Percentiles rank a stretch among this genome's conserved stretches.
phyloP scores from a whole-genome alignment of 1,140 invertebrate genomes.

The Drosophila nigrodunni region DNA sequence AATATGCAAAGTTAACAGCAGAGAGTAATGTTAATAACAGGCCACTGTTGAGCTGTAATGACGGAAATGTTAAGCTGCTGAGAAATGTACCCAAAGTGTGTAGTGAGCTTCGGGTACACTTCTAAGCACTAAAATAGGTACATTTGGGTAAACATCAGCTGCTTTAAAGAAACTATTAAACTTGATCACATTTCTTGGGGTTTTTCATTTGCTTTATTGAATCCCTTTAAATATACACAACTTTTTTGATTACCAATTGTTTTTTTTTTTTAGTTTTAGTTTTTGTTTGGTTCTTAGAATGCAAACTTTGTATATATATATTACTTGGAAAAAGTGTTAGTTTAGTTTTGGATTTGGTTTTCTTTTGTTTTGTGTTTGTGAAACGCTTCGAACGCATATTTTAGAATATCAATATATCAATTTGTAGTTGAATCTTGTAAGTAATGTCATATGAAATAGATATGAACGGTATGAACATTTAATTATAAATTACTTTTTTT shows the following conservation, averaged over 20 bases:
- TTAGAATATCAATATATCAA: conserved; percentile 78
- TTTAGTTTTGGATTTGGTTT: conserved; percentile 51
- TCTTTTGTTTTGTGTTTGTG: conserved; percentile 44
- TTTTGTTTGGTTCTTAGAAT: conserved; percentile 73
- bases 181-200: not conserved
- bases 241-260: conserved; percentile 79
- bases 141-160: no score
- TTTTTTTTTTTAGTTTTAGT: conserved; percentile 17
- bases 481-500: conserved; percentile 45
- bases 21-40: not conserved
- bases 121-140: no score
- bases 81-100: no score
- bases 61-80: no score
- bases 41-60: not conserved
- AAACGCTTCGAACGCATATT: conserved; percentile 80
- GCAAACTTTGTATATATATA: conserved; percentile 62
- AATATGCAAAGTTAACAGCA: conserved; percentile 13
- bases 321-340: conserved; percentile 70
- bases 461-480: conserved; percentile 52
- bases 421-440: conserved; percentile 41
- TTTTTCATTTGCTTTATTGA: conserved; percentile 65
- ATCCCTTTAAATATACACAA: conserved; percentile 83
- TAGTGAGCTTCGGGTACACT: no score
- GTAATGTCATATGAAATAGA: conserved; percentile 32
- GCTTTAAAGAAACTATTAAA: not conserved